A percentile compares a stretch with the other conserved stretches of the same genome.
phyloP scores from a whole-genome alignment of 2,888 invertebrate species.

The Drosophila vallismaia region DNA sequence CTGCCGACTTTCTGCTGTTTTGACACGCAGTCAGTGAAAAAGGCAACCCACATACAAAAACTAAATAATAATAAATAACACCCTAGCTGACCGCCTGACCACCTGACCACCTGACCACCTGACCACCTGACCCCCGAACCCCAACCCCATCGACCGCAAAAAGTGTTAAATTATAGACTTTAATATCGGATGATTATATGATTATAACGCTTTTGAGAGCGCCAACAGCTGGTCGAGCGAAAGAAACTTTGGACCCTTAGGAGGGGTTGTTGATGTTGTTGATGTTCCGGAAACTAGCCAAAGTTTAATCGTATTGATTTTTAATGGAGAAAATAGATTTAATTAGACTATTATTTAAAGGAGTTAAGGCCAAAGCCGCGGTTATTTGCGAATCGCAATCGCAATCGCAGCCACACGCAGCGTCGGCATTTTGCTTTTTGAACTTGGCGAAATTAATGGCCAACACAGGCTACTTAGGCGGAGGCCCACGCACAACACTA shows the following conservation, averaged over 20 bases:
- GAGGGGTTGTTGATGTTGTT: slow-evolving; percentile 8
- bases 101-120: background rate
- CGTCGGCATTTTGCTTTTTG: slow-evolving; percentile 64
- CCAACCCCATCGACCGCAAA: slow-evolving; percentile 53
- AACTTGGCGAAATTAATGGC: slow-evolving; percentile 78
- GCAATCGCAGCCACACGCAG: slow-evolving; percentile 55
- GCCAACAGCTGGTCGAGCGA: slow-evolving; percentile 51
- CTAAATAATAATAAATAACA: background rate
- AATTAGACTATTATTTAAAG: background rate
- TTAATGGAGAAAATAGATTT: background rate
- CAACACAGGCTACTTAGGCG: slow-evolving; percentile 78
- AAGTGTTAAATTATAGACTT: slow-evolving; percentile 76
- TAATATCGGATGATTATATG: slow-evolving; percentile 40
- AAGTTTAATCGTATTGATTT: slow-evolving; percentile 24
- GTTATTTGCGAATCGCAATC: no score
- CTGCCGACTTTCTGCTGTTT: slow-evolving; percentile 77
- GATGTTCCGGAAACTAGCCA: slow-evolving; percentile 12
- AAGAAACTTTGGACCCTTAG: background rate
- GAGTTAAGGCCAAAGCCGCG: slow-evolving; percentile 39
- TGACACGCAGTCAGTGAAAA: slow-evolving; percentile 80
- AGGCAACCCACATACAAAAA: slow-evolving; percentile 24
- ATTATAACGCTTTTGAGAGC: slow-evolving; percentile 58
- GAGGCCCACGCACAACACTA: slow-evolving; percentile 60
- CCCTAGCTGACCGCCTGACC: background rate
- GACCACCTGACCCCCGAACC: slow-evolving; percentile 20